These are phyloP conservation scores for Ametastegia equiseti DNA, from an alignment of 2,888 invertebrate species.

Conservation along the genomic window DNA sequence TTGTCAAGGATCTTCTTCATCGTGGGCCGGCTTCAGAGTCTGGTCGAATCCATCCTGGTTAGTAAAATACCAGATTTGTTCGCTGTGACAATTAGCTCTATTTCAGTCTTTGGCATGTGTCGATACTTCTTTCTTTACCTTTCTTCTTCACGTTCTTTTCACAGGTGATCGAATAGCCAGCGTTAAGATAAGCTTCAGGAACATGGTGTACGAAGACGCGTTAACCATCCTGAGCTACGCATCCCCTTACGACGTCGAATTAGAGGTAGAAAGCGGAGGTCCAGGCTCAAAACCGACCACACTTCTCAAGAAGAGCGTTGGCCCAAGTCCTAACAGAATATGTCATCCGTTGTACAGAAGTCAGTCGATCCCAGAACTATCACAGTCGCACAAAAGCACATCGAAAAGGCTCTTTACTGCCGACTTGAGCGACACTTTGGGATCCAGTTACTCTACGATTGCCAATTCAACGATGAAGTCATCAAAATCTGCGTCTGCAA, in stretches of 20 bases:
- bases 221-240: constrained; percentile 93
- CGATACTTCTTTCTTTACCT: background rate
- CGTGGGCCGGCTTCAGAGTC: constrained; percentile 93
- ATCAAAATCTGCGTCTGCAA: constrained; percentile 66
- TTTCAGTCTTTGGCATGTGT: background rate
- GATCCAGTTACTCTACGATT: constrained; percentile 75
- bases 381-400: constrained; percentile 77
- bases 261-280: constrained; percentile 83
- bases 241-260: constrained; percentile 91
- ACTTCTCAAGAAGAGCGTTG: constrained; percentile 72
- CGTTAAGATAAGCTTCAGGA: constrained; percentile 91
- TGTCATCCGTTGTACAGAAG: constrained; percentile 88
- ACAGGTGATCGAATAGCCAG: constrained; percentile 92
- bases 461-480: constrained; percentile 70
- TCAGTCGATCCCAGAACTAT: constrained; percentile 88
- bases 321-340: constrained; percentile 76
- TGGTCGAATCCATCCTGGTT: constrained; percentile 88
- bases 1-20: constrained; percentile 90
- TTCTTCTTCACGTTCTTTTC: constrained; percentile 54
- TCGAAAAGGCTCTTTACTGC: constrained; percentile 74
- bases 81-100: background rate
- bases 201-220: constrained; percentile 94
- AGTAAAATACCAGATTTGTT: constrained; percentile 56
- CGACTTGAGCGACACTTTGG: constrained; percentile 74
- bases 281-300: constrained; percentile 73